These are phyloP conservation scores for Ctenicera cuprea DNA, from an alignment of 2,888 invertebrate species.

Conservation along the genomic window DNA sequence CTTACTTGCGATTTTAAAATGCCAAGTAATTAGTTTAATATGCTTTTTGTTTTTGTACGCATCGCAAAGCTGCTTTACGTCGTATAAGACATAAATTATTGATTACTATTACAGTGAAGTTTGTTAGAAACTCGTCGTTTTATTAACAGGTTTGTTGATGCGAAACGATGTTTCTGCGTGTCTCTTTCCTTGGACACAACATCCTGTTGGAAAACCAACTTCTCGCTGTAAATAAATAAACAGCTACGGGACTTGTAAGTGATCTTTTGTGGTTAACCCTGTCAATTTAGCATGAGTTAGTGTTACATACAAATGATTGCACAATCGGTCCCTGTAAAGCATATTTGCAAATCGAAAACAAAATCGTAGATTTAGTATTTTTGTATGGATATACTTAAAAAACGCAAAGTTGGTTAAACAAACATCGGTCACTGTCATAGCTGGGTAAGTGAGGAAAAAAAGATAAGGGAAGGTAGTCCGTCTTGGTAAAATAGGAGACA, in stretches of 20 bases:
- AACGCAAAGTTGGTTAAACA: neutral
- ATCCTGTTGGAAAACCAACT: constrained; percentile 15
- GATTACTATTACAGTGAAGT: neutral
- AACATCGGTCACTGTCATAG: constrained; percentile 11
- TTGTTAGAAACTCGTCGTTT: neutral
- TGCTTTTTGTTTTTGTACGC: no score
- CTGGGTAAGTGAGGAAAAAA: neutral
- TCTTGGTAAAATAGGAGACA: neutral
- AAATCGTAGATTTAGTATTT: neutral
- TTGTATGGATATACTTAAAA: neutral
- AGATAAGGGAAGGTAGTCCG: neutral
- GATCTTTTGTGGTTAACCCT: constrained; percentile 6
- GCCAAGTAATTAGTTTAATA: no score
- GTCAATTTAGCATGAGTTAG: constrained; percentile 8
- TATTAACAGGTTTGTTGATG: neutral
- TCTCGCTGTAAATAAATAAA: constrained; percentile 12
- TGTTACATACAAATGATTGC: neutral
- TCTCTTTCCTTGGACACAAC: neutral
- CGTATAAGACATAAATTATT: no score
- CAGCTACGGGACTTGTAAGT: constrained; percentile 1
- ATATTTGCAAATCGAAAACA: neutral
- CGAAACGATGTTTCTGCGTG: neutral
- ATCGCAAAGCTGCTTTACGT: no score
- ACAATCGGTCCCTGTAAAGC: neutral
- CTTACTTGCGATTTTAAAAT: no score